These are phyloP conservation scores for Turritopsis dohrnii DNA, from an alignment of 30 jellyfish, hydroid and myxozoan species.

Conservation along the genomic window DNA sequence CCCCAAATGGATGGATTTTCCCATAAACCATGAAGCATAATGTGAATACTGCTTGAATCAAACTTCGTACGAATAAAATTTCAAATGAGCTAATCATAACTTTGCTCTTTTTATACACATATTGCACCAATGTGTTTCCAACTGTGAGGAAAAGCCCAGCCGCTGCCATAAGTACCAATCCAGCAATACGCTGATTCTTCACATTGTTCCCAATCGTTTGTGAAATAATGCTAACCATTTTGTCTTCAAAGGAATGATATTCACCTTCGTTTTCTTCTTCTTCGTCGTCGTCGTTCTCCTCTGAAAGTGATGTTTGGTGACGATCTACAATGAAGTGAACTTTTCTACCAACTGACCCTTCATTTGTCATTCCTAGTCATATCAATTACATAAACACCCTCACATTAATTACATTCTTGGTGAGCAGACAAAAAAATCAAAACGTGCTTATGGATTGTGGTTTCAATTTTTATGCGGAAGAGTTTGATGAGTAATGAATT, in stretches of 20 bases:
- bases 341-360: background rate
- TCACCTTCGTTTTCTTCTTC: background rate
- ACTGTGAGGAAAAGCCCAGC: conserved; percentile 89
- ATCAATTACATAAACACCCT: background rate
- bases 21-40: conserved; percentile 68
- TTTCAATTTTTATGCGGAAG: background rate
- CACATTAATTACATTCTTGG: background rate
- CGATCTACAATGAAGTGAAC: background rate
- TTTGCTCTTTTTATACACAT: conserved; percentile 40
- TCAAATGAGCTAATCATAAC: conserved; percentile 51
- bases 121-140: conserved; percentile 80
- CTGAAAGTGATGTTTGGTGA: background rate
- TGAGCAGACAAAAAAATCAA: background rate
- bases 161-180: conserved; percentile 88
- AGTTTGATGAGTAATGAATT: background rate
- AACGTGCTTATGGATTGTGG: no score
- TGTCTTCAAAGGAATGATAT: conserved; percentile 21
- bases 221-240: conserved; percentile 18
- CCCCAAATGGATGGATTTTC: conserved; percentile 67
- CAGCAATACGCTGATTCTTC: conserved; percentile 36
- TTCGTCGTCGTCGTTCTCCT: no score
- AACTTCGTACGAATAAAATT: conserved; percentile 60
- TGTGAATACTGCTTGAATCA: conserved; percentile 60
- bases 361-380: background rate
- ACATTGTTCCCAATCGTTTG: background rate